Conservation (phyloP, 2,113 vertebrate genomes). For the Trogon surrucura region DNA sequence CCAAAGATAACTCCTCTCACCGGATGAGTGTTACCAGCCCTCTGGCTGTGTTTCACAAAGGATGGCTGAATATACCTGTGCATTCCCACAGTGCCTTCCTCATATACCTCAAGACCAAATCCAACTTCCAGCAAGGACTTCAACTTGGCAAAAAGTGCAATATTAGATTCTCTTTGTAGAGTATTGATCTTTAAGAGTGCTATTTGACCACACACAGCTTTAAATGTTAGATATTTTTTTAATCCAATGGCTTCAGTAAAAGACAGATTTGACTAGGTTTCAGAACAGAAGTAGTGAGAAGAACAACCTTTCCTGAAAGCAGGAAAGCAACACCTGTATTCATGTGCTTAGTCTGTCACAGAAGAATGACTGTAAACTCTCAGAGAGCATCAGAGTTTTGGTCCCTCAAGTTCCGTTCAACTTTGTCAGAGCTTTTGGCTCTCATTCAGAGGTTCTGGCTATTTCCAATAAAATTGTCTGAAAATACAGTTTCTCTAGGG, state of each 20-base stretch:
- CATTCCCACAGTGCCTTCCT: neutral
- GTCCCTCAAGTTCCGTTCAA: neutral
- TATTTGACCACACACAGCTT: neutral
- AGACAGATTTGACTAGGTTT: neutral
- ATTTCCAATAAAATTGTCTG: neutral
- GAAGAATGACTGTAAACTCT: neutral
- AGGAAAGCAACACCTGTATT: neutral
- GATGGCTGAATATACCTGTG: neutral
- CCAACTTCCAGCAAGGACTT: neutral
- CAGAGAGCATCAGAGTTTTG: neutral
- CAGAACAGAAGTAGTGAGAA: neutral
- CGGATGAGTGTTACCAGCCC: neutral
- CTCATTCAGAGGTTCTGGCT: neutral
- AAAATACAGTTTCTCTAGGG: neutral
- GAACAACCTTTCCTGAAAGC: neutral
- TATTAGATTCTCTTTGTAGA: neutral
- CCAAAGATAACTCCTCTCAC: neutral
- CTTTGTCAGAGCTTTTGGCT: neutral
- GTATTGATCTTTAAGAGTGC: neutral
- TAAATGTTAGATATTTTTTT: neutral
- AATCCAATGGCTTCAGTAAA: too few relatives aligned
- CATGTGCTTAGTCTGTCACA: neutral
- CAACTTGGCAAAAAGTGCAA: neutral
- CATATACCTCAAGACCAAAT: neutral
- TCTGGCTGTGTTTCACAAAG: neutral